phyloP scores from a whole-genome alignment of 2,113 vertebrate genomes.

The Trematocara unimaculatum region DNA sequence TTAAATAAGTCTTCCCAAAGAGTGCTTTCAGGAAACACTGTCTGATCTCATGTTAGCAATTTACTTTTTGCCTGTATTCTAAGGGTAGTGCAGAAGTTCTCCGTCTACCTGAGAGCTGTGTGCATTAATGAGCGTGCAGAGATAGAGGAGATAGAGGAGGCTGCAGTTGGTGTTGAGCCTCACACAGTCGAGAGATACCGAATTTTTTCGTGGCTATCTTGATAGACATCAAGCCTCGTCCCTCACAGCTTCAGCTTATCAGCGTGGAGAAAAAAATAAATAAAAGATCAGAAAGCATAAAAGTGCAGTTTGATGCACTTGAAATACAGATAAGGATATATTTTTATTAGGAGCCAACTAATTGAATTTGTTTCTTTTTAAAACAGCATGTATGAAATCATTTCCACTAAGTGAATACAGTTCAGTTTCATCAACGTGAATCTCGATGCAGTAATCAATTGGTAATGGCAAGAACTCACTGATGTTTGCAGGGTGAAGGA shows the following conservation, averaged over 20 bases:
- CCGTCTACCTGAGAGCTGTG: not conserved
- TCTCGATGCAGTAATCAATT: conserved; percentile 43
- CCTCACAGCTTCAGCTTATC: not conserved
- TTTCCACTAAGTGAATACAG: conserved; percentile 5
- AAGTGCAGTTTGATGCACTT: not conserved
- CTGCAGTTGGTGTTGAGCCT: conserved; percentile 8
- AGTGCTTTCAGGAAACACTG: not conserved
- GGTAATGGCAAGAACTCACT: conserved; percentile 21
- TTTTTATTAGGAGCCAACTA: not conserved
- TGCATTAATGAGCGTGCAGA: conserved; percentile 19
- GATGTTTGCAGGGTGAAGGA: conserved; percentile 15
- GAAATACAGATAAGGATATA: not conserved
- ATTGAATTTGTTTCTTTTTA: conserved; percentile 33
- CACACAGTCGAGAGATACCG: not conserved
- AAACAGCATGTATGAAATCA: not conserved
- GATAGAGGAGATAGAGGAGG: not conserved
- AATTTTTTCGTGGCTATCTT: not conserved
- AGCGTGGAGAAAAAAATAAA: not conserved
- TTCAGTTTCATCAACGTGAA: conserved; percentile 25
- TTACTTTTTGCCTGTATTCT: conserved; percentile 5
- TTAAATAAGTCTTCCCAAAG: not conserved
- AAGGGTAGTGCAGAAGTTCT: not conserved
- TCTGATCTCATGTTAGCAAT: not conserved
- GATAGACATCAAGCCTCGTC: not conserved
- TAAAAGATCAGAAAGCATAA: not conserved